Percentiles rank a stretch among this genome's conserved stretches.
These are phyloP conservation scores for Allygus modestus DNA, from an alignment of 2,888 invertebrate genomes.

Conservation along the genomic window DNA sequence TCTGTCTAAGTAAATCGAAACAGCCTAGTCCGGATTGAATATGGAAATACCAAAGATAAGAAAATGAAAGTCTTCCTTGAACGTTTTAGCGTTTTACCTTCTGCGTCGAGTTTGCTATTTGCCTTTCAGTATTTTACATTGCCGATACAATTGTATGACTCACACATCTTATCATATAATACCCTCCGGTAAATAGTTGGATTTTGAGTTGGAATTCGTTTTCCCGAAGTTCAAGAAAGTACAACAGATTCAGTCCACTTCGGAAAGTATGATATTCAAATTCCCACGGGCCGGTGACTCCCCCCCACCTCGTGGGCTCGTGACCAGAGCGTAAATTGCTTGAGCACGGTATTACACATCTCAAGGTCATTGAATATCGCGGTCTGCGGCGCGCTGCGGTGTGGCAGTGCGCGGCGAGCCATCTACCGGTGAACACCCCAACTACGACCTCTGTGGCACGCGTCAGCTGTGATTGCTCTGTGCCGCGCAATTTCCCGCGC, in stretches of 20 bases:
- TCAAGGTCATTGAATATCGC: conserved; percentile 23
- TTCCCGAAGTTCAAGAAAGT: no score
- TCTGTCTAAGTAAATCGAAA: no score
- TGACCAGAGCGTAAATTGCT: conserved; percentile 6
- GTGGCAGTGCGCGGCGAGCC: conserved; percentile 5
- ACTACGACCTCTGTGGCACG: not conserved
- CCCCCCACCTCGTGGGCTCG: not conserved
- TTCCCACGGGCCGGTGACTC: conserved; percentile 23
- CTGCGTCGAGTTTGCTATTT: no score
- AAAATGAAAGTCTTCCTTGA: no score
- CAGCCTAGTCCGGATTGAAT: no score
- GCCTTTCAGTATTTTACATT: no score
- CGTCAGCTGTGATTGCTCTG: conserved; percentile 19
- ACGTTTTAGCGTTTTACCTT: no score
- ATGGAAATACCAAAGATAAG: no score
- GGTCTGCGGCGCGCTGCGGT: not conserved
- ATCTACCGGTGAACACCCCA: conserved; percentile 6
- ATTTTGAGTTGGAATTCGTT: no score
- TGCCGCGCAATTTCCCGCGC: not conserved
- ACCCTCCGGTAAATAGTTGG: no score
- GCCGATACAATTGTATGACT: no score
- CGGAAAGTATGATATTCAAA: not conserved
- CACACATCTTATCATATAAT: no score
- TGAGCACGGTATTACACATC: conserved; percentile 24
- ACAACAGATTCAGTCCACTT: not conserved